Conservation (phyloP, 1,140 invertebrate genomes). For the Lepidurus arcticus region DNA sequence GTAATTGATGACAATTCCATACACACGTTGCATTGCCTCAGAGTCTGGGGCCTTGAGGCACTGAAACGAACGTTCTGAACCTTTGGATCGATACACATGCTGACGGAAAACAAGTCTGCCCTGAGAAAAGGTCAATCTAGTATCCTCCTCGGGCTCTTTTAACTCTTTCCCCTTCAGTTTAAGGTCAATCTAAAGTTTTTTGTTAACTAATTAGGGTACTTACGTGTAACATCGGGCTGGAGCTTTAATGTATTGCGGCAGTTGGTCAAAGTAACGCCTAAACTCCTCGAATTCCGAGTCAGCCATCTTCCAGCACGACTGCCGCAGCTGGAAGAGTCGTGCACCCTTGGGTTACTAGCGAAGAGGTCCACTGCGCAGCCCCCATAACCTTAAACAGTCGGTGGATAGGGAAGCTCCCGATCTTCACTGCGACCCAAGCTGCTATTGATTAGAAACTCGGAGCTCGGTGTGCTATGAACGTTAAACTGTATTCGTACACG, state of each 20-base stretch:
- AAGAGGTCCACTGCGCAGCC: not conserved
- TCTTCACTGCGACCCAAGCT: too few species aligned
- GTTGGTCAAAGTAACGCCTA: slow-evolving; percentile 71
- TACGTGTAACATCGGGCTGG: slow-evolving; percentile 60
- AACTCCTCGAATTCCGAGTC: slow-evolving; percentile 89
- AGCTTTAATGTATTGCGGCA: slow-evolving; percentile 70
- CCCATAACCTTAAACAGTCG: not conserved
- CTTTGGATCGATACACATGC: slow-evolving; percentile 34
- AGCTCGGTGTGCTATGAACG: too few species aligned
- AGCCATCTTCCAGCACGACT: slow-evolving; percentile 58
- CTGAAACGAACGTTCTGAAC: not conserved
- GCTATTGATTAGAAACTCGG: too few species aligned
- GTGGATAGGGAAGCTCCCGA: too few species aligned
- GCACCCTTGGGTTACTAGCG: not conserved
- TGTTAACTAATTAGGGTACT: slow-evolving; percentile 42
- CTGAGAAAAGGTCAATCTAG: slow-evolving; percentile 19
- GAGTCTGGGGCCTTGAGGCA: not conserved
- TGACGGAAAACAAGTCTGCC: slow-evolving; percentile 23
- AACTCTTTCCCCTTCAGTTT: not conserved
- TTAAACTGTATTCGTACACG: too few species aligned
- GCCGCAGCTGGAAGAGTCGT: not conserved
- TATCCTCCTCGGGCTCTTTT: not conserved
- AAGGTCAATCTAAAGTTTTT: not conserved
- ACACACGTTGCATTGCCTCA: not conserved
- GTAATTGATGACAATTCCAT: not conserved